Percentiles rank a stretch among this genome's conserved stretches.
phyloP scores from a whole-genome alignment of 2,797 vertebrate species.

The Sibirionetta formosa region DNA sequence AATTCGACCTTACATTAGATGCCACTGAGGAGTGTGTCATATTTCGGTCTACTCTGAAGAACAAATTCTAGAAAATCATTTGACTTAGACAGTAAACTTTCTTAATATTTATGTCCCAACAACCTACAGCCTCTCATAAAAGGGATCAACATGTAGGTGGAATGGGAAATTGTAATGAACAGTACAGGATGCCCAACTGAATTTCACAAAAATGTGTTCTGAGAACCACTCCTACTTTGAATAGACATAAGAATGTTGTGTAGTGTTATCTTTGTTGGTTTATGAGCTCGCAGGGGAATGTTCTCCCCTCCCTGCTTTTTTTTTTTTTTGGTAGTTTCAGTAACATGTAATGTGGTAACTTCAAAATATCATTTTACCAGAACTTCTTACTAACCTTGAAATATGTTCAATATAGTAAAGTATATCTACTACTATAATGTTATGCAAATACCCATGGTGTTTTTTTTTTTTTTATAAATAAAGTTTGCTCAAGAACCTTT shows the following conservation, averaged over 20 bases:
- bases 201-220: neutral
- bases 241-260: neutral
- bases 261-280: neutral
- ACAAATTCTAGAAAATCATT: neutral
- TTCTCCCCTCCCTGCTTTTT: neutral
- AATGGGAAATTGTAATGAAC: neutral
- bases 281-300: neutral
- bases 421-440: neutral
- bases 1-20: neutral
- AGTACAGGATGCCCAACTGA: neutral
- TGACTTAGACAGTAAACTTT: neutral
- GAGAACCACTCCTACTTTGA: neutral
- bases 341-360: neutral
- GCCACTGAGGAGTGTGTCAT: neutral
- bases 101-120: neutral
- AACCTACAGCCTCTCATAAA: neutral
- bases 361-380: constrained; percentile 65
- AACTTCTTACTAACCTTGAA: constrained; percentile 62
- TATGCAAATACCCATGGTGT: neutral
- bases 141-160: neutral
- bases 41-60: neutral
- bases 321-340: neutral
- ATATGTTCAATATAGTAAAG: constrained; percentile 2
- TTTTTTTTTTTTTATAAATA: neutral
- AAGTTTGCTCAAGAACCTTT: neutral